Percentiles rank a stretch among this genome's conserved stretches.
phyloP scores from a whole-genome alignment of 1,140 invertebrate genomes.

The Aphelinus atriplicis region DNA sequence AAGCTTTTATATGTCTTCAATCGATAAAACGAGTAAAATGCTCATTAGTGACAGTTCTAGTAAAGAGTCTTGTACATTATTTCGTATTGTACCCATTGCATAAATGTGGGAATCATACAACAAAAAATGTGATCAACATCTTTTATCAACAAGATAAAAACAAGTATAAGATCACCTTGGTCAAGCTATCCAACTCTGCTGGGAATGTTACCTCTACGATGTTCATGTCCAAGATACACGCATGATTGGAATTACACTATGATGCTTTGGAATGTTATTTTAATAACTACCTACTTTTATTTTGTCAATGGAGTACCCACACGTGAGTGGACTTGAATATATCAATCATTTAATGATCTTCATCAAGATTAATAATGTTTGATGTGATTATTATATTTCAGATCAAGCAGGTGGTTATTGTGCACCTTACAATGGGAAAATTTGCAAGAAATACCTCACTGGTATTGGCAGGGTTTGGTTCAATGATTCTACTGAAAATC shows the following conservation, averaged over 20 bases:
- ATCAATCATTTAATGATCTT: background rate
- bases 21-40: conserved; percentile 15
- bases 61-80: background rate
- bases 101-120: background rate
- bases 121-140: conserved; percentile 28
- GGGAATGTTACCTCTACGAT: conserved; percentile 12
- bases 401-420: conserved; percentile 73
- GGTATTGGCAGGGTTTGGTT: conserved; percentile 83
- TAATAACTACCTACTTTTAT: conserved; percentile 27
- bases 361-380: background rate
- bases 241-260: conserved; percentile 27
- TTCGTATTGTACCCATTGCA: background rate
- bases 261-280: conserved; percentile 40
- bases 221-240: background rate
- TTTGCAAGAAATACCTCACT: conserved; percentile 84
- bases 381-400: conserved; percentile 9
- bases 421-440: conserved; percentile 86
- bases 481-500: conserved; percentile 74
- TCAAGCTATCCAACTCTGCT: background rate
- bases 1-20: background rate
- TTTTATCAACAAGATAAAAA: background rate
- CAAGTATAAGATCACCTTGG: background rate
- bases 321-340: conserved; percentile 23
- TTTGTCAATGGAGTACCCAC: conserved; percentile 21
- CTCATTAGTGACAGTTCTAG: background rate